These are phyloP conservation scores for Periophthalmus modestus DNA, from an alignment of 2,113 vertebrate species.

Conservation along the genomic window DNA sequence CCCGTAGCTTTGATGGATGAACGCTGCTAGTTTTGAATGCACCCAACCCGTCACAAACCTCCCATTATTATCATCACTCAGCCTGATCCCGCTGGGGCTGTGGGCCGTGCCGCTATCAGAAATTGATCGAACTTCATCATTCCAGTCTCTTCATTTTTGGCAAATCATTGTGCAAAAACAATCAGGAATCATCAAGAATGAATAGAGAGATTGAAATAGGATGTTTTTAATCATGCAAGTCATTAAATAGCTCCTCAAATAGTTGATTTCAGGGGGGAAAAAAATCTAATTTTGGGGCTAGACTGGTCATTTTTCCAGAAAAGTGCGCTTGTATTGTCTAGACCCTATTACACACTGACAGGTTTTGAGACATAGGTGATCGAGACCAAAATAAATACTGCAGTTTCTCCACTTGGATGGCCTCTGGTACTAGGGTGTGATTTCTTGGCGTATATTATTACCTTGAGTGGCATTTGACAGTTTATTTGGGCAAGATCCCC, in stretches of 20 bases:
- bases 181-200: slow-evolving; percentile 28
- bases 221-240: slow-evolving; percentile 60
- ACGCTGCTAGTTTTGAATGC: slow-evolving; percentile 11
- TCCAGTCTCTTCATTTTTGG: slow-evolving; percentile 47
- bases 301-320: slow-evolving; percentile 28
- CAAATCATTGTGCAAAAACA: slow-evolving; percentile 37
- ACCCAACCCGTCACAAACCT: slow-evolving; percentile 3
- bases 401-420: slow-evolving; percentile 8
- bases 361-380: slow-evolving; percentile 3
- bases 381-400: slow-evolving; percentile 9
- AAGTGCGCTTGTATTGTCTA: slow-evolving; percentile 10
- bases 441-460: slow-evolving; percentile 17
- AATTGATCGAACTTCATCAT: slow-evolving; percentile 38
- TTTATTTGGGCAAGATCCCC: slow-evolving; percentile 10
- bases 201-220: slow-evolving; percentile 43
- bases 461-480: slow-evolving; percentile 2
- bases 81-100: slow-evolving; percentile 15
- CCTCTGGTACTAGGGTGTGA: neutral
- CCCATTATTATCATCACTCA: slow-evolving; percentile 10
- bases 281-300: slow-evolving; percentile 41
- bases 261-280: slow-evolving; percentile 26
- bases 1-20: slow-evolving; percentile 11
- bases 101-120: slow-evolving; percentile 27
- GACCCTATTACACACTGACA: slow-evolving; percentile 26
- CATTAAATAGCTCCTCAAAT: slow-evolving; percentile 38